Percentiles rank a stretch among this genome's conserved stretches.
Conservation (phyloP, 2,888 invertebrate species). For the Lochmaea capreae region DNA sequence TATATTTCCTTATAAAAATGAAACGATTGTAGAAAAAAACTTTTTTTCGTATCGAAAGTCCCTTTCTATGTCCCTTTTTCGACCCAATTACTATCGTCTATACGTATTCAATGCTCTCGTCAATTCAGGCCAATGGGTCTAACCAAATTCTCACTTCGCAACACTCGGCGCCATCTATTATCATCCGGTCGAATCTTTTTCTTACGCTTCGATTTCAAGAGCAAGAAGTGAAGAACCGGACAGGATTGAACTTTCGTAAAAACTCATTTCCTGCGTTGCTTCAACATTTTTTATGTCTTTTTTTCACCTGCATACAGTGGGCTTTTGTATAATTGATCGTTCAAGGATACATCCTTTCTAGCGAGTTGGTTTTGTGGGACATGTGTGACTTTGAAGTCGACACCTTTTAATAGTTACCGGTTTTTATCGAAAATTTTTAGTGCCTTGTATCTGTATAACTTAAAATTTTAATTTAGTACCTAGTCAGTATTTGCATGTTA, state of each 20-base stretch:
- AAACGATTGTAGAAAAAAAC: no score
- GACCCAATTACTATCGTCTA: background rate
- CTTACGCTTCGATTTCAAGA: slow-evolving; percentile 22
- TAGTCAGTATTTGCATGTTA: background rate
- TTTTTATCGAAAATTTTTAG: slow-evolving; percentile 5
- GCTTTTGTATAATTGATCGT: slow-evolving; percentile 42
- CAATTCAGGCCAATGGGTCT: background rate
- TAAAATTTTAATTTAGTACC: background rate
- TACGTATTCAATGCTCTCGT: no score
- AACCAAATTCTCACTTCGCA: background rate
- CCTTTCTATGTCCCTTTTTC: background rate
- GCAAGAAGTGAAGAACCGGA: slow-evolving; percentile 46
- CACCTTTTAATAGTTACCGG: slow-evolving; percentile 20
- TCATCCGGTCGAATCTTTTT: slow-evolving; percentile 2
- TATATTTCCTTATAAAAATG: no score
- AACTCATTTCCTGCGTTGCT: slow-evolving; percentile 53
- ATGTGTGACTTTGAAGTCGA: slow-evolving; percentile 16
- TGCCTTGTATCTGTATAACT: slow-evolving; percentile 1
- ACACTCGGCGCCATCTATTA: slow-evolving; percentile 26
- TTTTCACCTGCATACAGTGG: slow-evolving; percentile 43
- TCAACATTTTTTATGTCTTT: slow-evolving; percentile 29
- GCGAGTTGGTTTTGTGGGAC: slow-evolving; percentile 21
- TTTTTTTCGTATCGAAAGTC: background rate
- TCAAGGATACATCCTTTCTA: slow-evolving; percentile 44
- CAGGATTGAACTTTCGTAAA: slow-evolving; percentile 53